Base-by-base conservation (phyloP, 2,113 vertebrate genomes). In the Phylloscopus whistleri region DNA sequence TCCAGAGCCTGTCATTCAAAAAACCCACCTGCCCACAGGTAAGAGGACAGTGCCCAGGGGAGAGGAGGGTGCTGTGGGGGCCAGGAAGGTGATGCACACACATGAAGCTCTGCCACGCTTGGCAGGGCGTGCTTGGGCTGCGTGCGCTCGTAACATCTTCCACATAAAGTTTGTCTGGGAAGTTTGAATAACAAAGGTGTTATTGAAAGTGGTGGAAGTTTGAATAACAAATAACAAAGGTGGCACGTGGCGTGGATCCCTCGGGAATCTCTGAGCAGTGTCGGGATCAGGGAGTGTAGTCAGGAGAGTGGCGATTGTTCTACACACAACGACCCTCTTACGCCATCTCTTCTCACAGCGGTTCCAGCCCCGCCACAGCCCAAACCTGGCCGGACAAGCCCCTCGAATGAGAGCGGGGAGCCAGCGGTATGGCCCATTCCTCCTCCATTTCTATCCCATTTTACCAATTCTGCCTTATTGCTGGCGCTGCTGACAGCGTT, bases 1-100 rank as follows among this genome's bases (percentile, higher is more conserved):
- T 84, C 99, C 99, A 0, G 98, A 99, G 51, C 98, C 98, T 3
- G 20, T 97, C 89, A 86, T 98, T 90, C 91, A 98, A 44, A 99
- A 98, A 96, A 99, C 98, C 9, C 98, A 91, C 23, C 97, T 99
- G 77, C 98, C 99, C 2, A 93, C 98, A 98, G 99, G 98, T 99
- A 62, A 96, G 96, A 48, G 69, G 13, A 17, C 21, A 14, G 60
- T 3, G 19, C 43, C 60, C 98, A 98, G 98, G 98, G 98, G 69
- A 96, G 93, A 52, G 69, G 17, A 64, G 6, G 1, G 4, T 22
- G 22, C 15, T 10, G 2, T 6, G 31, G 20, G 35, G 27, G 21
- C 18, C 31, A 11, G 37, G 46, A 43, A 5, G n/a, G 23, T 14
- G 22, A 27, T 1, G 7, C 26, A 6, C 5, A 6, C 5, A 27